Base-by-base conservation (phyloP, 2,888 invertebrate species). In the Rhorus exstirpatorius region DNA sequence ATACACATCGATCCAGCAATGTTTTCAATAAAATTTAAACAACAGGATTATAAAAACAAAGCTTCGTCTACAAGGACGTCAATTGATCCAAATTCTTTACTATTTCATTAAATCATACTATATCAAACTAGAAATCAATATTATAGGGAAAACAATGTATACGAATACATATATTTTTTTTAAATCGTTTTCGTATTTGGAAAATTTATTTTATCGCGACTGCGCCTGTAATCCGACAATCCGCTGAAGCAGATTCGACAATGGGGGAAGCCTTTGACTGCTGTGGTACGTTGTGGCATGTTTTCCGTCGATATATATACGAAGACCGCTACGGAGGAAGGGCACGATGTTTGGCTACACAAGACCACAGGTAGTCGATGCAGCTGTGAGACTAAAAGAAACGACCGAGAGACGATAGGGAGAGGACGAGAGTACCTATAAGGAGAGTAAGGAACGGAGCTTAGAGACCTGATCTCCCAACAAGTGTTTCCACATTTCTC, bases 331-430 rank as follows among this genome's bases (percentile, higher is more conserved):
- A 41, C 26, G 35, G 7, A 38, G 19, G 19, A 12, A 44, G 14
- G 12, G 58, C 19, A 46, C 31, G 31, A 26, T 31, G 19, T 58
- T 49, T 17, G 26, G 49, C 49, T 35, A 46, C 31, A 75, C 75
- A 70, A 75, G 53, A 80, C 80, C 70, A 70, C 75, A 75, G 75
- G 75, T 70, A 68, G 70, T 80, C 80, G 80, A 75, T 80, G 55
- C 63, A 80, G 80, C 41, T n/a, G n/a, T 35, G 49, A 60, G 67
- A 26, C 60, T 58, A 35, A 68, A 49, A 44, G 63, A 35, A 21
- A 49, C 58, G 75, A 63, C 17, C 51, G 75, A 51, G 46, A 46
- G 2, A 12, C 17, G 6, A n/a, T n/a, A n/a, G 41, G 19, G 21
- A 21, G 53, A 61, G 53, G 58, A 65, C n/a, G 14, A 46, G 55